Evolutionary conservation across 2,888 invertebrate species (phyloP), one percentile per base, ranked within the genome.

Genomic region (Cistogaster globosa): DNA sequence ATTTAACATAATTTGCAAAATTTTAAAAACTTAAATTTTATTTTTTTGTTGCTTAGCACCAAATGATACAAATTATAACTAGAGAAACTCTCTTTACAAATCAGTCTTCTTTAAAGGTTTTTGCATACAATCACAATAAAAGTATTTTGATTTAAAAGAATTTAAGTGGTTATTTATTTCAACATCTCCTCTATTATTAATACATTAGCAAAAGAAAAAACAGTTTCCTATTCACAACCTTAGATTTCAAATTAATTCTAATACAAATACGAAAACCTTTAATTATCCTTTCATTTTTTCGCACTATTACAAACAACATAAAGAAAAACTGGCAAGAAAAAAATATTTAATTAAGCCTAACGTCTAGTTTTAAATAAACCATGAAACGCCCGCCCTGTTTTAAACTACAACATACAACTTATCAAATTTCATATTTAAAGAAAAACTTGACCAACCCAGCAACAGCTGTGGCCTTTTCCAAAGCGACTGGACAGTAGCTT

Each of bases 231-330:
- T 48, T n/a, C 65, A 38, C 65, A 65, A 58, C 57, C 58, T 80
- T 74, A 57, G 36, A 53, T 80, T 74, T 51, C 65, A 58, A 74
- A 36, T 74, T 58, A 55, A n/a, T 53, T 45, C 20, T 45, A 1
- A 53, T 53, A 36, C 36, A 68, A 58, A 65, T 81, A 36, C 69
- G 65, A 75, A 85, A 85, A 85, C 85, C 82, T 82, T 78, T 82
- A 85, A 85, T 85, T 85, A 85, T 85, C 78, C 85, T 85, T 85
- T 85, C 78, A 85, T 75, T 85, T 85, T 75, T 82, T 85, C 75
- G 79, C 82, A 82, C 85, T 85, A 85, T 75, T 67, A 82, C 53
- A 78, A 82, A 82, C 53, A 78, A 78, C 58, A 75, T 65, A 51
- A 45, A 69, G 16, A 9, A 67, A 53, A 71, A 65, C 58, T 42